These are phyloP conservation scores for Poeciliopsis turneri DNA, from an alignment of 2,797 vertebrate species.

Conservation along the genomic window DNA sequence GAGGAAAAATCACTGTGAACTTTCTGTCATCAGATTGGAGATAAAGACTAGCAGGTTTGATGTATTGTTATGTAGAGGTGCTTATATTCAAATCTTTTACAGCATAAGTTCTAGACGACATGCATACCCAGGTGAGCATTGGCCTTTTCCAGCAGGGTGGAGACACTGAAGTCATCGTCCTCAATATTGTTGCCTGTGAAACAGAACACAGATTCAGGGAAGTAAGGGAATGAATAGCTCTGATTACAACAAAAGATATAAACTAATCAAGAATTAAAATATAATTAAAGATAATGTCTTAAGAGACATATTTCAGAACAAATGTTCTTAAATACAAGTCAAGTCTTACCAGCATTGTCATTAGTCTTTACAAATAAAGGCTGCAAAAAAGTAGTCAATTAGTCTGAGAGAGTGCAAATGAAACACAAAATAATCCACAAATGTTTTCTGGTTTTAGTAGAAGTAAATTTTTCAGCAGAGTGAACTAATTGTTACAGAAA, in stretches of 20 bases:
- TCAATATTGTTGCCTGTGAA: slow-evolving; percentile 58
- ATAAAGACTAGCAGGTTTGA: neutral
- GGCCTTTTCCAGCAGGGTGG: slow-evolving; percentile 70
- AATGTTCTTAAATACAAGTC: neutral
- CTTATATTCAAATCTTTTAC: neutral
- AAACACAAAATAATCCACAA: neutral
- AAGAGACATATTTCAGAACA: neutral
- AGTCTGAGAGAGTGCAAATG: neutral
- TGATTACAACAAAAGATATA: neutral
- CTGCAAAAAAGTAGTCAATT: slow-evolving; percentile 37
- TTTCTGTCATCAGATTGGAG: neutral
- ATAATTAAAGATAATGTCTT: neutral
- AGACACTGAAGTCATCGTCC: slow-evolving; percentile 61
- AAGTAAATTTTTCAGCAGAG: neutral
- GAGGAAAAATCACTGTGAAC: neutral
- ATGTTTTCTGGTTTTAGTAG: neutral
- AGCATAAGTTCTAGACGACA: neutral
- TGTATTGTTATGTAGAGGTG: neutral
- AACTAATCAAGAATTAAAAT: neutral
- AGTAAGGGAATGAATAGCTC: neutral
- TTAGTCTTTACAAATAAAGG: slow-evolving; percentile 16
- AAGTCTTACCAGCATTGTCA: slow-evolving; percentile 48
- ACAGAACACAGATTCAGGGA: neutral
- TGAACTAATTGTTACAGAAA: neutral
- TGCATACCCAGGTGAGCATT: slow-evolving; percentile 70